A percentile compares a stretch with the other conserved stretches of the same genome.
Evolutionary conservation across 2,888 invertebrate species (phyloP).

Genomic region (Amiota mariae): DNA sequence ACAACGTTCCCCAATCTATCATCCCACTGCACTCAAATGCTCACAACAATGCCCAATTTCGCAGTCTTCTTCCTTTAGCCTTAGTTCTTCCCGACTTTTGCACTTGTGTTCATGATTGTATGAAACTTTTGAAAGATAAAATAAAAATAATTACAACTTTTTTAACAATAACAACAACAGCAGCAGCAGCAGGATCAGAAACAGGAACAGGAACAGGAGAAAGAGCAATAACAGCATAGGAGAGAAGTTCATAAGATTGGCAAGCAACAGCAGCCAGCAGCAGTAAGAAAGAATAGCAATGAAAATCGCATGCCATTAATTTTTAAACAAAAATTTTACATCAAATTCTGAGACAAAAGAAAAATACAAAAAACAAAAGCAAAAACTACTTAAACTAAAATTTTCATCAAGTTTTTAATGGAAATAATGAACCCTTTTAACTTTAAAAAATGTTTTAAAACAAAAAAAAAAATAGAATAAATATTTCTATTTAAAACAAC

Average conservation of each 20-base stretch:
- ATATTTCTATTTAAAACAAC: constrained; percentile 34
- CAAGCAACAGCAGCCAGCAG: background rate
- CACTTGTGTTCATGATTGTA: too few relatives aligned
- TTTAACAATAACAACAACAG: background rate
- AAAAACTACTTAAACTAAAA: background rate
- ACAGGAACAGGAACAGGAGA: background rate
- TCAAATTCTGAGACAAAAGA: background rate
- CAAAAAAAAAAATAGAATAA: background rate
- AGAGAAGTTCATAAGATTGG: background rate
- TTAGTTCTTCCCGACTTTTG: too few relatives aligned
- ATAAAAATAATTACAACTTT: constrained; percentile 3
- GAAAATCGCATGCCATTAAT: background rate
- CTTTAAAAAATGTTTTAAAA: constrained; percentile 8
- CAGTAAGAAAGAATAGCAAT: background rate
- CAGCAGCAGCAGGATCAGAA: background rate
- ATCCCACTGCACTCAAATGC: too few relatives aligned
- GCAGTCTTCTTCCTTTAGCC: too few relatives aligned
- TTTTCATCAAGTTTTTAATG: constrained; percentile 18
- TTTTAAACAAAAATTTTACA: background rate
- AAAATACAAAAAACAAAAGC: background rate
- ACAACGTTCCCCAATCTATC: too few relatives aligned
- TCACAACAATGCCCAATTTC: too few relatives aligned
- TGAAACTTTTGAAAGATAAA: background rate
- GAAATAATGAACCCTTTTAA: constrained; percentile 23
- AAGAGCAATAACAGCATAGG: too few relatives aligned